Percentiles rank a stretch among this genome's conserved stretches.
These are phyloP conservation scores for Tragelaphus buxtoni DNA, from an alignment of 2,113 vertebrate genomes.

Conservation along the genomic window DNA sequence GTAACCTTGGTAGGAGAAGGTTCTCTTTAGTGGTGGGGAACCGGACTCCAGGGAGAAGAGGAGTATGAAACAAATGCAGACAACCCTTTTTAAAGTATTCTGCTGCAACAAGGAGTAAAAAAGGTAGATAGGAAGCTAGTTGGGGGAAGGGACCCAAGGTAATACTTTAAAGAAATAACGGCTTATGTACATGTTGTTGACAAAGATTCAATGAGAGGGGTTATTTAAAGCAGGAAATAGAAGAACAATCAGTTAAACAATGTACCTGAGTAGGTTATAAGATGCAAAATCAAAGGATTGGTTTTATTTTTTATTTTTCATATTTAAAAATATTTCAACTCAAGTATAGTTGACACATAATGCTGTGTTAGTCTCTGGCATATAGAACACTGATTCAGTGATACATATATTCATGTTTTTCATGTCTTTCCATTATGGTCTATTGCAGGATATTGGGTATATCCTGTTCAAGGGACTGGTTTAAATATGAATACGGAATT, in stretches of 20 bases:
- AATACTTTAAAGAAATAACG: neutral
- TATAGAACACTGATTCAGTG: neutral
- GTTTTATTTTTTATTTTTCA: neutral
- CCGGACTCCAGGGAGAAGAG: neutral
- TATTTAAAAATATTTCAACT: neutral
- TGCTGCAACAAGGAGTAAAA: neutral
- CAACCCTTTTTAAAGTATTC: neutral
- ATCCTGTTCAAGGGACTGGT: neutral
- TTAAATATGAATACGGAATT: neutral
- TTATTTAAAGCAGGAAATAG: neutral
- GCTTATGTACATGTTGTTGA: neutral
- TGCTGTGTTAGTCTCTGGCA: neutral
- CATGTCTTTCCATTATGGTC: neutral
- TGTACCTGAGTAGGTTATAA: neutral
- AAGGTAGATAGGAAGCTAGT: neutral
- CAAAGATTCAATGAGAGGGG: neutral
- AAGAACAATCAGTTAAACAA: neutral
- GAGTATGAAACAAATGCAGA: neutral
- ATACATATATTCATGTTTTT: neutral
- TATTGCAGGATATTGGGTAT: neutral
- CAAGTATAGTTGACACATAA: neutral
- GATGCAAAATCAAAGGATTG: neutral
- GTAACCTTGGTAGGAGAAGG: neutral
- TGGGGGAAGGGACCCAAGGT: neutral
- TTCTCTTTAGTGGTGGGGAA: neutral